phyloP scores from a whole-genome alignment of 2,888 invertebrate species.

The Ennomos fuscantarius region DNA sequence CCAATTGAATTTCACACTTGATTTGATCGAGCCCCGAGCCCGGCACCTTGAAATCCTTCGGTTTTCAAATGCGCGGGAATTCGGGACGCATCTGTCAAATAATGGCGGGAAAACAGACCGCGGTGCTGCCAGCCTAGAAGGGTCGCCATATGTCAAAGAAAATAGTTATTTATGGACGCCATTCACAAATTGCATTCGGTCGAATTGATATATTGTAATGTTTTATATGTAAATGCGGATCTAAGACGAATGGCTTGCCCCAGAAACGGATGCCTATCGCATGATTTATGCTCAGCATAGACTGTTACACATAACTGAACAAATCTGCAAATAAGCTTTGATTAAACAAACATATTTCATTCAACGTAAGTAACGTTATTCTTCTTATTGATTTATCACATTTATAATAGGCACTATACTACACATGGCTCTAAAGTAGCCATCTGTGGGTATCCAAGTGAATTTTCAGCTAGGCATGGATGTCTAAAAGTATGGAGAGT shows the following conservation, averaged over 20 bases:
- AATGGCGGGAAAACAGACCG: slow-evolving; percentile 74
- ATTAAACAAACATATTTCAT: too few species aligned
- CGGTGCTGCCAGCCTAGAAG: slow-evolving; percentile 66
- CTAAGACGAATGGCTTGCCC: slow-evolving; percentile 76
- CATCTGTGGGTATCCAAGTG: too few species aligned
- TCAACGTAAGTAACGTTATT: too few species aligned
- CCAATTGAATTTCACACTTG: slow-evolving; percentile 84
- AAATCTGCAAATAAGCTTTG: slow-evolving; percentile 5
- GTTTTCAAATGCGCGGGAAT: slow-evolving; percentile 57
- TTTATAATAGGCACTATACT: too few species aligned
- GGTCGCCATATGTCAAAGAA: slow-evolving; percentile 82
- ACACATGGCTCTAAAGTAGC: too few species aligned
- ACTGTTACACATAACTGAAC: slow-evolving; percentile 6
- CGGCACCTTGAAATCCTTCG: slow-evolving; percentile 69
- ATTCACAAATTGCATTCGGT: slow-evolving; percentile 84
- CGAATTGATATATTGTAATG: slow-evolving; percentile 83
- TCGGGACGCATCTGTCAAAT: slow-evolving; percentile 79
- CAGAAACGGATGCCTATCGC: slow-evolving; percentile 67
- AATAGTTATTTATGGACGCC: slow-evolving; percentile 82
- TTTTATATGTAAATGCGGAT: slow-evolving; percentile 83
- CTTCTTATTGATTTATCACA: too few species aligned
- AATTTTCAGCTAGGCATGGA: too few species aligned
- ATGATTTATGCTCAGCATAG: slow-evolving; percentile 61
- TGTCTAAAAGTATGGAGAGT: too few species aligned
- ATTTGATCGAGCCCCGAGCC: slow-evolving; percentile 69